Evolutionary conservation across 2,888 invertebrate species (phyloP).

Genomic region (Cheilosia grossa): DNA sequence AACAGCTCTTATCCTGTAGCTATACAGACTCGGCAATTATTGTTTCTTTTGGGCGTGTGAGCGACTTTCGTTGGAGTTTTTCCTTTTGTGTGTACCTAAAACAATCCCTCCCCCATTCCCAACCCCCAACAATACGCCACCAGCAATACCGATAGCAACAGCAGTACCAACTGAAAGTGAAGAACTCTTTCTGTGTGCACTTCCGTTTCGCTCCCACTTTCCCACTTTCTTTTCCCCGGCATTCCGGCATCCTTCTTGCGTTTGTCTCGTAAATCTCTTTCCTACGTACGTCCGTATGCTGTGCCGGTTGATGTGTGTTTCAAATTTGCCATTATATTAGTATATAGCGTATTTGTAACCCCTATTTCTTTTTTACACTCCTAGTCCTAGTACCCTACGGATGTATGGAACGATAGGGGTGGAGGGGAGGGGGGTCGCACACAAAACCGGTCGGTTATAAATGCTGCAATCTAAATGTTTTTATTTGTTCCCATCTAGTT

Average conservation of each 20-base stretch:
- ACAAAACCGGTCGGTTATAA: constrained; percentile 60
- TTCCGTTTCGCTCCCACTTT: constrained; percentile 43
- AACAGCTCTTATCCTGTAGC: constrained; percentile 63
- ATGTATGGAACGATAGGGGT: background rate
- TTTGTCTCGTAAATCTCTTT: constrained; percentile 61
- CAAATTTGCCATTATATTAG: constrained; percentile 69
- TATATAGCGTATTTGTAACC: constrained; percentile 62
- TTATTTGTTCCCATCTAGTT: constrained; percentile 21
- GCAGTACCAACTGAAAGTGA: constrained; percentile 56
- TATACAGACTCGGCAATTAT: constrained; percentile 63
- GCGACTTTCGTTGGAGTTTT: constrained; percentile 60
- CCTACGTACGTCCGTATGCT: constrained; percentile 28
- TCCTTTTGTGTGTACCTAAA: constrained; percentile 39
- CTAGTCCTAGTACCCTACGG: background rate
- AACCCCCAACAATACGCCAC: constrained; percentile 36
- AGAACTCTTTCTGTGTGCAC: constrained; percentile 60
- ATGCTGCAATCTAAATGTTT: constrained; percentile 51
- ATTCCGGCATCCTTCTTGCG: constrained; percentile 36
- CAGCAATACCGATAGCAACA: constrained; percentile 18
- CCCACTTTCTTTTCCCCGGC: constrained; percentile 45
- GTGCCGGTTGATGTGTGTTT: constrained; percentile 55
- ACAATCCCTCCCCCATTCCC: constrained; percentile 45
- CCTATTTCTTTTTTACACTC: constrained; percentile 40
- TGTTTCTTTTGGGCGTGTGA: constrained; percentile 56
- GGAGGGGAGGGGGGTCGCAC: constrained; percentile 3